Base-by-base conservation (phyloP, 2,888 invertebrate genomes). In the Andrena dorsata region DNA sequence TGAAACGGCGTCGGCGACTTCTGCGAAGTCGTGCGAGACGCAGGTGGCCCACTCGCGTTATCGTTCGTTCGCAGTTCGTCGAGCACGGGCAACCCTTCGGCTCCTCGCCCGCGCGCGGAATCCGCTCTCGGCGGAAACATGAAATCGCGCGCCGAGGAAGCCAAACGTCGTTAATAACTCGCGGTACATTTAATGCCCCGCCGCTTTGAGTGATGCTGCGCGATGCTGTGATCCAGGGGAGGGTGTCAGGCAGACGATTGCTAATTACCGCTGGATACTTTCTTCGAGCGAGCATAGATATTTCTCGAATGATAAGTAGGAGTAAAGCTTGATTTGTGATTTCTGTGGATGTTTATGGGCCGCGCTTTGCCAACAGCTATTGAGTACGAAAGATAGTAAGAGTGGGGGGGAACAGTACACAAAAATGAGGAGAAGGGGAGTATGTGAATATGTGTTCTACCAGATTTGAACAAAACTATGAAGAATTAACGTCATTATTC, bases 151-250 rank as follows among this genome's bases (percentile, higher is more conserved):
- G n/a, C 80, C 76, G 58, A 86, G 88, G 88, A 89, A 86, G 87
- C 86, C 85, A 81, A 83, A 82, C 79, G 83, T 88, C 90, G 88
- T 92, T 92, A 90, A 90, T 92, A 92, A 90, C 90, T 90, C 89
- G 83, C 90, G 89, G 89, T 87, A 91, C 91, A 90, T 92, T 92
- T 90, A 88, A 83, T 88, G 80, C 82, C 61, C 60, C 64, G 73
- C 77, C 76, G 74, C 80, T 72, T 78, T 78, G 84, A 77, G 63
- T 30, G 71, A 69, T 61, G 80, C 77, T 58, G 60, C 70, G 69
- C 58, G 76, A 80, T 64, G 65, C 47, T n/a, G 28, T 51, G 49
- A 72, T 51, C 63, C 72, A 53, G 71, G 16, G 47, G 16, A 72
- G 63, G 71, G 71, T 53, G 63, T n/a, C 51, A 20, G 35, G 1